Conservation (phyloP, 2,113 vertebrate species). For the Mus pahari region DNA sequence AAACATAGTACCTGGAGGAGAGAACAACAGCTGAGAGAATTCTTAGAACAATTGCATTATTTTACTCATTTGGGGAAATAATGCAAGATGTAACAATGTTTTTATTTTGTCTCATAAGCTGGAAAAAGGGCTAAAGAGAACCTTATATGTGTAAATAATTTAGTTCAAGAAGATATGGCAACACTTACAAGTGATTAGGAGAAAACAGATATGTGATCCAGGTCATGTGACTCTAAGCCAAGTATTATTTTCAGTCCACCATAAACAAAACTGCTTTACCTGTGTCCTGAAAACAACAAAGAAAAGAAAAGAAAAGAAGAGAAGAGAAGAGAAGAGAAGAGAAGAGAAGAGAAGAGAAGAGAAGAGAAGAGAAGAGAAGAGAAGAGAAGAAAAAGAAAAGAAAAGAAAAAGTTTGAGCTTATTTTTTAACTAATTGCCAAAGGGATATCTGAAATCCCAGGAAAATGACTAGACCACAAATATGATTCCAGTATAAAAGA, state of each 20-base stretch:
- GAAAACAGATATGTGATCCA: not conserved
- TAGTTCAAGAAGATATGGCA: not conserved
- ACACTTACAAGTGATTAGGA: not conserved
- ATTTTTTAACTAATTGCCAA: not conserved
- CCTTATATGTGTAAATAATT: not conserved
- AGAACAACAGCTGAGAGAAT: not conserved
- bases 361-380: no score
- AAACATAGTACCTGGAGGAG: not conserved
- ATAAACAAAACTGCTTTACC: not conserved
- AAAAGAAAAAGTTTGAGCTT: not conserved
- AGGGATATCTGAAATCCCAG: not conserved
- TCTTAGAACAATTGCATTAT: not conserved
- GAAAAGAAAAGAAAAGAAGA: no score
- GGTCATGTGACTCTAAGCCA: not conserved
- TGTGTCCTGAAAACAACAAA: not conserved
- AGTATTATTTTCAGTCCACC: not conserved
- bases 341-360: no score
- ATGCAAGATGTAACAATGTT: not conserved
- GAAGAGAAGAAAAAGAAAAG: no score
- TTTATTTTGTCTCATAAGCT: not conserved
- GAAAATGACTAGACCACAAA: not conserved
- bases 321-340: no score
- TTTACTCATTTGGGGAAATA: conserved; percentile 8
- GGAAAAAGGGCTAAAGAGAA: not conserved
- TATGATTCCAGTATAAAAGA: not conserved